Base-by-base conservation (phyloP, 1,140 invertebrate genomes). In the Calycopis cecrops region DNA sequence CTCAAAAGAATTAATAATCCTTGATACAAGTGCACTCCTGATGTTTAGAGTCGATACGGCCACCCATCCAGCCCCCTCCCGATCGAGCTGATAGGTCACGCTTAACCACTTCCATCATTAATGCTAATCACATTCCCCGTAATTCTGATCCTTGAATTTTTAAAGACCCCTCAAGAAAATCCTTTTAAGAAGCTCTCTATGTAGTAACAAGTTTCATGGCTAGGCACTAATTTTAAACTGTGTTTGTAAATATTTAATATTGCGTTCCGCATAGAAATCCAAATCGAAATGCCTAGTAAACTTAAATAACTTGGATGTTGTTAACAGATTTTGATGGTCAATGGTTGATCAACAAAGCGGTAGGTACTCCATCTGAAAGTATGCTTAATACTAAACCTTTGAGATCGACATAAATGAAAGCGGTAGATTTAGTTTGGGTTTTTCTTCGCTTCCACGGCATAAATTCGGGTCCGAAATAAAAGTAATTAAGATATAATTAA, bases 121-220 rank as follows among this genome's bases (percentile, higher is more conserved):
- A 28, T 28, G 56, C 60, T 59, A 62, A 62, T 62, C 56, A 62
- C 55, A 57, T 59, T 62, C 56, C 55, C 52, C 56, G 55, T 55
- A 62, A 59, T 62, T 62, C 54, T 50, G 53, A 47, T 59, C 34
- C 60, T 62, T 59, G n/a, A 53, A 62, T 57, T 38, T 48, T 56
- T 57, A 53, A 35, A 59, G 59, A 42, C 53, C 38, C 44, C 44
- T 52, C 28, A 42, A 52, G 51, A 52, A 9, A 9, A 28, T 56
- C 57, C 48, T 48, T 52, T 50, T 9, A 50, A 52, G 35, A 57
- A 62, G 40, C 57, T 49, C 48, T 21, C 48, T 34, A 49, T 49
- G 18, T 49, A 49, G 48, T 49, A 33, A 14, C 48, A 35, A 49
- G 28, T 33, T 49, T 49, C 34, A 12, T 34, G 12, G 48, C 47